Percentiles rank a stretch among this genome's conserved stretches.
Conservation (phyloP, 1,140 invertebrate genomes). For the Cotesia glomerata region DNA sequence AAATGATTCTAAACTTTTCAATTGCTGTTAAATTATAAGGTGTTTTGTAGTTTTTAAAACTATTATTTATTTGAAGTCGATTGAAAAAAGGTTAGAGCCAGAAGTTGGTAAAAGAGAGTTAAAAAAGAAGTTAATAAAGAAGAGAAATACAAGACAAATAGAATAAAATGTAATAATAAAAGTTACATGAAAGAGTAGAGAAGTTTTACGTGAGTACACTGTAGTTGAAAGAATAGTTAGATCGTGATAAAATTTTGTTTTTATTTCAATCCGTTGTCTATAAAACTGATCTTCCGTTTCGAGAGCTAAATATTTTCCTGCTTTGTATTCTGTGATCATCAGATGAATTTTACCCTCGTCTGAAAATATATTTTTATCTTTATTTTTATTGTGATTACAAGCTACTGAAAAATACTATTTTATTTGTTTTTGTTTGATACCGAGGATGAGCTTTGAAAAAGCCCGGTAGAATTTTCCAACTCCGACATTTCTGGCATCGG, state of each 20-base stretch:
- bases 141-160: neutral
- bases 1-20: too few species aligned
- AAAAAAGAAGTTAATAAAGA: neutral
- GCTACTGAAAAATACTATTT: neutral
- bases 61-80: too few species aligned
- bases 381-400: neutral
- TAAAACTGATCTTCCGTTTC: slow-evolving; percentile 44
- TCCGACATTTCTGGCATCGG: slow-evolving; percentile 40
- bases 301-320: slow-evolving; percentile 40
- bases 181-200: slow-evolving; percentile 50
- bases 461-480: slow-evolving; percentile 45
- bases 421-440: slow-evolving; percentile 28
- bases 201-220: slow-evolving; percentile 39
- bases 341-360: slow-evolving; percentile 41
- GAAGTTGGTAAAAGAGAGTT: too few species aligned
- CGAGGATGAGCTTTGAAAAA: slow-evolving; percentile 36
- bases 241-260: slow-evolving; percentile 40
- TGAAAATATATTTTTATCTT: slow-evolving; percentile 27
- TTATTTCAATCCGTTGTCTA: slow-evolving; percentile 46
- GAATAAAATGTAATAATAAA: neutral
- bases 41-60: too few species aligned
- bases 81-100: too few species aligned
- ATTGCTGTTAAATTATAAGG: too few species aligned
- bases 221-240: slow-evolving; percentile 41
- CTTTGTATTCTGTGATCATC: slow-evolving; percentile 41